A percentile compares a stretch with the other conserved stretches of the same genome.
phyloP scores from a whole-genome alignment of 2,797 vertebrate species.

The Squalus acanthias region DNA sequence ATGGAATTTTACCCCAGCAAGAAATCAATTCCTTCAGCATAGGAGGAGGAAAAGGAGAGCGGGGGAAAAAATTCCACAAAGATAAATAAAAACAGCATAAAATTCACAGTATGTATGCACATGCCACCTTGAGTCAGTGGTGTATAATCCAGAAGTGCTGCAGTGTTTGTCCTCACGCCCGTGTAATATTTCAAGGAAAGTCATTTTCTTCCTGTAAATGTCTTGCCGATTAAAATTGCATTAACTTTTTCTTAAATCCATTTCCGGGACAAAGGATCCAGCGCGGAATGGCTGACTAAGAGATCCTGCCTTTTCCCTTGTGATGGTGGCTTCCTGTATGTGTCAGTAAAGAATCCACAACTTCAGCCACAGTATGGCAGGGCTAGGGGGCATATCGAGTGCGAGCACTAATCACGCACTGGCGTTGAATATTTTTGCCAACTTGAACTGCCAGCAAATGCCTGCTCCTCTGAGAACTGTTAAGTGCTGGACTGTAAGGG shows the following conservation, averaged over 20 bases:
- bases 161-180: neutral
- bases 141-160: neutral
- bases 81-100: neutral
- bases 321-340: slow-evolving; percentile 10
- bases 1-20: neutral
- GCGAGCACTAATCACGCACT: slow-evolving; percentile 39
- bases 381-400: slow-evolving; percentile 23
- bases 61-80: neutral
- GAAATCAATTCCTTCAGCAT: neutral
- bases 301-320: slow-evolving; percentile 20
- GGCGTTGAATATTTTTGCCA: slow-evolving; percentile 49
- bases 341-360: slow-evolving; percentile 16
- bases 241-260: slow-evolving; percentile 4
- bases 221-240: slow-evolving; percentile 26
- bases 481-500: slow-evolving; percentile 53
- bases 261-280: neutral
- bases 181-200: neutral
- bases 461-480: slow-evolving; percentile 53
- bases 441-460: slow-evolving; percentile 45
- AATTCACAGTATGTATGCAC: neutral
- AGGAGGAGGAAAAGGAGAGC: neutral
- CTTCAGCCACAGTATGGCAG: slow-evolving; percentile 22
- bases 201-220: neutral
- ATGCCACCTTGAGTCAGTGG: neutral
- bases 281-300: neutral